These are phyloP conservation scores for Oreotrochilus melanogaster DNA, from an alignment of 2,113 vertebrate genomes.

Conservation along the genomic window DNA sequence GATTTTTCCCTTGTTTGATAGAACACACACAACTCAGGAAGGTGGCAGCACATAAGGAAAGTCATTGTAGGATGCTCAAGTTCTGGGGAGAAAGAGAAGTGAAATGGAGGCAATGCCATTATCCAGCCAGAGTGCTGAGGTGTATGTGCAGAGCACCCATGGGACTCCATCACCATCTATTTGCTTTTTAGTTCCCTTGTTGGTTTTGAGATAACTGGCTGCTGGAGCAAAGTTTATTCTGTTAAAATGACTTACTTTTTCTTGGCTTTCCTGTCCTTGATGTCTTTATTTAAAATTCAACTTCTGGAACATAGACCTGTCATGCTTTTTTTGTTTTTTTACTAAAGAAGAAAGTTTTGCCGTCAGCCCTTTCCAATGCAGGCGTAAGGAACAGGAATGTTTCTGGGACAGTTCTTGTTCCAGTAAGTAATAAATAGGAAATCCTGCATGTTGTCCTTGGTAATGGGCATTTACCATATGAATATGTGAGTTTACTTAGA, in stretches of 20 bases:
- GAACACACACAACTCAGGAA: neutral
- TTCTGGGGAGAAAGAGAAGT: neutral
- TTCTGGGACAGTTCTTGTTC: neutral
- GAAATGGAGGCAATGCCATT: neutral
- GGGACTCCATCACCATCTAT: no score
- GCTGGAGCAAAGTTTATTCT: neutral
- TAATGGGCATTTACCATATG: neutral
- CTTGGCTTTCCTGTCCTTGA: neutral
- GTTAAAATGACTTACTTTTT: neutral
- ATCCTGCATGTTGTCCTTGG: neutral
- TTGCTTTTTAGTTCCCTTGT: neutral
- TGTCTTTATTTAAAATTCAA: neutral
- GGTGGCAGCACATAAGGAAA: neutral
- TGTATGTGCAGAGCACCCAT: neutral
- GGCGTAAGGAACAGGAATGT: neutral
- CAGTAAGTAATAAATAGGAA: neutral
- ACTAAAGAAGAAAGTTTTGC: neutral
- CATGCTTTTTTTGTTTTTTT: neutral
- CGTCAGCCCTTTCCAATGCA: rapidly evolving
- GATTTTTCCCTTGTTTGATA: neutral
- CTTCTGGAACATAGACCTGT: neutral
- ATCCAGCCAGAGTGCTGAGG: neutral
- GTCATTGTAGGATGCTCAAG: neutral
- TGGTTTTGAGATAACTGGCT: neutral
- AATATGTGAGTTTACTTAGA: rapidly evolving